Percentiles rank a stretch among this genome's conserved stretches.
Evolutionary conservation across 1,140 invertebrate species (phyloP).

Genomic region (Delia radicum): DNA sequence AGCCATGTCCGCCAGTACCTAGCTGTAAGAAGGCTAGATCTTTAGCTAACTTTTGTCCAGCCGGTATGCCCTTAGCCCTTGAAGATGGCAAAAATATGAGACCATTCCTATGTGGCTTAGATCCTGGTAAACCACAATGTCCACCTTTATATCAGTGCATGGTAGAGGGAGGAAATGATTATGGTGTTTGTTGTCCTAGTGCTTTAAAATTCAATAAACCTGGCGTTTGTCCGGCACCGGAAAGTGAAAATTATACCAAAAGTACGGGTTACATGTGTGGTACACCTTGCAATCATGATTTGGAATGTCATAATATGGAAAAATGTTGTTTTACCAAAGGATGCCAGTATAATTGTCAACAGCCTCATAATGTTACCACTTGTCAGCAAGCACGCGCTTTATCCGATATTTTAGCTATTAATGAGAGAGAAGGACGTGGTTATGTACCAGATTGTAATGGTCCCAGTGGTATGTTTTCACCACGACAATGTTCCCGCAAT

Average conservation of each 20-base stretch:
- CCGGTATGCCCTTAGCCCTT: conserved; percentile 77
- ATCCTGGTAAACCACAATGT: conserved; percentile 76
- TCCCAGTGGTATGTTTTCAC: conserved; percentile 68
- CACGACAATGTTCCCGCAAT: conserved; percentile 78
- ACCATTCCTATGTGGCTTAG: conserved; percentile 80
- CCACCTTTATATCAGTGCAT: conserved; percentile 78
- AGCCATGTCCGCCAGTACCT: conserved; percentile 79
- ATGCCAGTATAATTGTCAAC: conserved; percentile 68
- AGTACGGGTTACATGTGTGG: conserved; percentile 61
- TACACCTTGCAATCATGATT: conserved; percentile 69
- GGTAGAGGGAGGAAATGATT: conserved; percentile 76
- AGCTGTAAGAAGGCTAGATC: conserved; percentile 76
- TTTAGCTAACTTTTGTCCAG: conserved; percentile 74
- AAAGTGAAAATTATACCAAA: conserved; percentile 52
- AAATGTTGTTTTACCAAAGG: conserved; percentile 76
- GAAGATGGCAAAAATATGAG: conserved; percentile 62
- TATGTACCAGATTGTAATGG: conserved; percentile 79
- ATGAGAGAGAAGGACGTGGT: conserved; percentile 74
- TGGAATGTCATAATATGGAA: conserved; percentile 76
- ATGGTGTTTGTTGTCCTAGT: conserved; percentile 84
- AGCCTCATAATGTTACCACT: conserved; percentile 70
- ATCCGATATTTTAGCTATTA: conserved; percentile 73
- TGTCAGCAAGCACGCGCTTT: conserved; percentile 76
- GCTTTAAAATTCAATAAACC: conserved; percentile 72
- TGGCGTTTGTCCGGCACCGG: conserved; percentile 67